These are phyloP conservation scores for Diuraphis noxia DNA, from an alignment of 1,140 invertebrate species.

Conservation along the genomic window DNA sequence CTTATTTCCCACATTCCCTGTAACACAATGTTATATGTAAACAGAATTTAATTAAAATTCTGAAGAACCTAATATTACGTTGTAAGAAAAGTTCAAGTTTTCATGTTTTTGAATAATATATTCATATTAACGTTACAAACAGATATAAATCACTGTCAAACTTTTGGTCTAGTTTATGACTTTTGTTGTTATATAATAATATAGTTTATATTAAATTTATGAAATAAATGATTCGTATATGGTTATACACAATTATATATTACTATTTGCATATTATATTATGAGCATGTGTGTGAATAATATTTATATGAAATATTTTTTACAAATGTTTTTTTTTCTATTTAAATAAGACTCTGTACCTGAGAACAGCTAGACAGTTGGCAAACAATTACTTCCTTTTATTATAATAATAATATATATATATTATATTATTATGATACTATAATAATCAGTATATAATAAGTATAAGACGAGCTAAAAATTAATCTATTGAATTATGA, in stretches of 20 bases:
- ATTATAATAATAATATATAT: no score
- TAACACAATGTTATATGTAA: neutral
- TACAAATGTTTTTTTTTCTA: neutral
- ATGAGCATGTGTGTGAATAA: neutral
- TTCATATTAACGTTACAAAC: neutral
- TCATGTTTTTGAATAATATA: constrained; percentile 28
- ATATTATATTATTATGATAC: no score
- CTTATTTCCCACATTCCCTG: neutral
- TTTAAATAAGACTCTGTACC: neutral
- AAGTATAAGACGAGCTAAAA: neutral
- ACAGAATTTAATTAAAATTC: neutral
- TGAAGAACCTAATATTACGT: neutral
- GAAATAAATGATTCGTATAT: neutral
- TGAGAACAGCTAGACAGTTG: neutral
- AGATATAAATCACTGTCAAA: constrained; percentile 16
- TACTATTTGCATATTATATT: neutral
- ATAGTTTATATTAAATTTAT: neutral
- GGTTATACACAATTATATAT: neutral
- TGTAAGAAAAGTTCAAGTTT: neutral
- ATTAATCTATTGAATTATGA: neutral
- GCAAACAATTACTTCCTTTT: neutral
- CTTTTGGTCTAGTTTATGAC: neutral
- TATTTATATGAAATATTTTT: neutral
- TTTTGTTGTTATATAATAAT: neutral
- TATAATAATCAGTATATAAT: neutral